Percentiles rank a stretch among this genome's conserved stretches.
Evolutionary conservation across 2,888 invertebrate genomes (phyloP).

Genomic region (Nomada goodeniana): DNA sequence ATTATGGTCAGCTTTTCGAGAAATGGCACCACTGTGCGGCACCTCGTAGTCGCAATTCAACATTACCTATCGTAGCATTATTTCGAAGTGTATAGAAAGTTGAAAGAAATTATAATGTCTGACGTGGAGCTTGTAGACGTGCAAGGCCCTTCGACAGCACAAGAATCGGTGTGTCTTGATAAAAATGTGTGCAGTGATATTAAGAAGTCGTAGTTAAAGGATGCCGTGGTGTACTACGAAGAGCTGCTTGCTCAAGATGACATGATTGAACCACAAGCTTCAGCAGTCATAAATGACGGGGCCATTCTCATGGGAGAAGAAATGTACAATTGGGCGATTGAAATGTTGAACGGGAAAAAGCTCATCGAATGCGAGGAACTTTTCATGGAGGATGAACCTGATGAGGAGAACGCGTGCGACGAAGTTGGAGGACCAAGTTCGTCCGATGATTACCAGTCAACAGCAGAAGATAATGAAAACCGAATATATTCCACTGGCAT

Average conservation of each 20-base stretch:
- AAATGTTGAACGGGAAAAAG: neutral
- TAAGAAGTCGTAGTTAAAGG: neutral
- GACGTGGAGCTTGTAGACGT: too few relatives aligned
- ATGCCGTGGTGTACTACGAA: neutral
- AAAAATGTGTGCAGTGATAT: constrained; percentile 1
- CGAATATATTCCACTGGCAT: neutral
- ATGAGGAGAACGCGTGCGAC: neutral
- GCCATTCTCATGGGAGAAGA: constrained; percentile 19
- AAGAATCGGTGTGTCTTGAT: neutral
- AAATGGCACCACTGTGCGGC: neutral
- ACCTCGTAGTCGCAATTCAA: neutral
- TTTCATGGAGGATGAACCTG: neutral
- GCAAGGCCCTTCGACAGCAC: neutral
- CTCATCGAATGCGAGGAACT: neutral
- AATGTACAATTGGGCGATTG: neutral
- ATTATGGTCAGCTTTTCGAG: too few relatives aligned
- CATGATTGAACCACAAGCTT: neutral
- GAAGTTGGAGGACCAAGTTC: neutral
- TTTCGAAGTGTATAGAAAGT: too few relatives aligned
- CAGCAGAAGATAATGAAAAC: neutral
- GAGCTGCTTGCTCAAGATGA: neutral
- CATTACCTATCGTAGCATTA: neutral
- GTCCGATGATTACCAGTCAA: constrained; percentile 1
- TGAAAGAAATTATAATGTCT: too few relatives aligned
- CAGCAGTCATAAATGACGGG: constrained; percentile 6